Conservation (phyloP, 2,888 invertebrate genomes). For the Hirtodrosophila alboralis region DNA sequence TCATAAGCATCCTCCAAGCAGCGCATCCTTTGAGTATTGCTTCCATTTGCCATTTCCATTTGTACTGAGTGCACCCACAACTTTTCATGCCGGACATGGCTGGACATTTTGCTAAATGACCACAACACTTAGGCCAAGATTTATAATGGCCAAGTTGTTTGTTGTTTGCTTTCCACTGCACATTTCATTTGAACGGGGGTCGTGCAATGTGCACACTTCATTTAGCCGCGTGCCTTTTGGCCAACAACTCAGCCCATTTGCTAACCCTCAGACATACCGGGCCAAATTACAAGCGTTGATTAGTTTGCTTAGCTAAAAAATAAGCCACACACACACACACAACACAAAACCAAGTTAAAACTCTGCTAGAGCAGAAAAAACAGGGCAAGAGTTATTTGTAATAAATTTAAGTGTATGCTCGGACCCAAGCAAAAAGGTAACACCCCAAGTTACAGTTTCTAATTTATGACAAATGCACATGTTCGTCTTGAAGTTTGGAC, state of each 20-base stretch:
- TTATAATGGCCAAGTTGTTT: slow-evolving; percentile 71
- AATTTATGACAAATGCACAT: slow-evolving; percentile 79
- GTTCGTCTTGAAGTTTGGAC: slow-evolving; percentile 67
- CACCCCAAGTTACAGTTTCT: slow-evolving; percentile 70
- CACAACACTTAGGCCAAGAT: slow-evolving; percentile 80
- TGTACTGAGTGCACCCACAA: slow-evolving; percentile 36
- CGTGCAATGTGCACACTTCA: slow-evolving; percentile 66
- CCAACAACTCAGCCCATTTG: slow-evolving; percentile 30
- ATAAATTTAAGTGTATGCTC: slow-evolving; percentile 69
- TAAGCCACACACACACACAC: slow-evolving; percentile 23
- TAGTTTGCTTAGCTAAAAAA: slow-evolving; percentile 69
- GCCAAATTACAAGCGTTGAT: slow-evolving; percentile 67
- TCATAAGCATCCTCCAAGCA: slow-evolving; percentile 33
- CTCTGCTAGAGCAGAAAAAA: slow-evolving; percentile 36
- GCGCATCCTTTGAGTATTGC: slow-evolving; percentile 22
- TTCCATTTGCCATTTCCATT: slow-evolving; percentile 18
- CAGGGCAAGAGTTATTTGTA: slow-evolving; percentile 67
- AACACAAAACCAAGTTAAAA: slow-evolving; percentile 16
- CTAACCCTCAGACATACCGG: slow-evolving; percentile 14
- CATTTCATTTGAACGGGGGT: slow-evolving; percentile 47
- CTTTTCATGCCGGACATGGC: slow-evolving; percentile 67
- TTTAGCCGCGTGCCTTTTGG: slow-evolving; percentile 60
- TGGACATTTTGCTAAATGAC: slow-evolving; percentile 77
- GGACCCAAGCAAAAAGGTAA: slow-evolving; percentile 50
- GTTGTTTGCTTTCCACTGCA: slow-evolving; percentile 71